phyloP scores from a whole-genome alignment of 2,888 invertebrate genomes.

The Cheilosia vulpina region DNA sequence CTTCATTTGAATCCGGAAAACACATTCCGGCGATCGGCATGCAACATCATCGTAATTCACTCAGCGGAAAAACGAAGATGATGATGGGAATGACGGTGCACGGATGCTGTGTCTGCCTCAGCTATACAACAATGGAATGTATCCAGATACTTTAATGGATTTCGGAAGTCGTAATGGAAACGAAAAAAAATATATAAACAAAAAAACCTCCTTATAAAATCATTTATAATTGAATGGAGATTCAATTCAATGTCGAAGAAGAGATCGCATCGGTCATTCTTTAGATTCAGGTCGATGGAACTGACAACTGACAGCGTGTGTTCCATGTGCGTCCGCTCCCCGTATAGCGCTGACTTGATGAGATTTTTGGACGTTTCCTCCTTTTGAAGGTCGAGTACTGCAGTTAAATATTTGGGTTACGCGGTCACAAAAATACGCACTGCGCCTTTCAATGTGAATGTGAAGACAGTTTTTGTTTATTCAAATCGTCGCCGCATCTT shows the following conservation, averaged over 20 bases:
- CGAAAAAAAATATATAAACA: background rate
- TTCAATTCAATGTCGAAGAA: slow-evolving; percentile 7
- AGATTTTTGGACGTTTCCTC: slow-evolving; percentile 1
- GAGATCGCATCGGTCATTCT: slow-evolving; percentile 12
- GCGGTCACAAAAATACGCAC: background rate
- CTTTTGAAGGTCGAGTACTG: slow-evolving; percentile 8
- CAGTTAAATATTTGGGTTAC: slow-evolving; percentile 17
- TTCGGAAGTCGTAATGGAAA: slow-evolving; percentile 60
- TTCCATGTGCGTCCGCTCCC: background rate
- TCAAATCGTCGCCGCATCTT: slow-evolving; percentile 3
- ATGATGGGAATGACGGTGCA: background rate
- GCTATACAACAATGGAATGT: slow-evolving; percentile 21
- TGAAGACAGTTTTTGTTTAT: background rate
- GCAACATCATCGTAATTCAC: slow-evolving; percentile 37
- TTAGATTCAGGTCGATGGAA: slow-evolving; percentile 7
- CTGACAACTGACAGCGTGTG: background rate
- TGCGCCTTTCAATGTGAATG: too few relatives aligned
- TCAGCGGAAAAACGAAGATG: slow-evolving; percentile 11
- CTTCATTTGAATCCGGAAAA: slow-evolving; percentile 68
- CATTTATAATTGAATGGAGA: slow-evolving; percentile 22
- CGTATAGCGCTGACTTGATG: background rate
- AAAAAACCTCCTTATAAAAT: background rate
- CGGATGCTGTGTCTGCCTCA: slow-evolving; percentile 18
- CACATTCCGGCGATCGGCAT: background rate
- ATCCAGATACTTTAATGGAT: slow-evolving; percentile 42